Evolutionary conservation across 1,140 invertebrate genomes (phyloP).

Genomic region (Coptotermes formosanus): DNA sequence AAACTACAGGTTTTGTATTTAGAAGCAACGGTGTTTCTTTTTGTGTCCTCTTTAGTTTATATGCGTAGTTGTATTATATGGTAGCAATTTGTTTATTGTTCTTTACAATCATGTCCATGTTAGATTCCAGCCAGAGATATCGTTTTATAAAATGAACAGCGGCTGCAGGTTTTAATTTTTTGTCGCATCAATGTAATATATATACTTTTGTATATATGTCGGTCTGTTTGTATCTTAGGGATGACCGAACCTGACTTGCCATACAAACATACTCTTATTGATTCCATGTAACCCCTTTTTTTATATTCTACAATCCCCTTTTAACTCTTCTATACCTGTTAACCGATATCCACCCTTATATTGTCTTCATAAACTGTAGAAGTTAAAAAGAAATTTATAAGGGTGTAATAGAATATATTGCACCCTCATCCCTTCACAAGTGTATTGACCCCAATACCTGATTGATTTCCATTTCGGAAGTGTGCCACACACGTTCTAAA

Average conservation of each 20-base stretch:
- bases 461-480: slow-evolving; percentile 12
- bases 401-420: slow-evolving; percentile 19
- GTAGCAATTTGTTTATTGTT: slow-evolving; percentile 17
- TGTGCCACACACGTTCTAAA: slow-evolving; percentile 4
- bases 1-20: not conserved
- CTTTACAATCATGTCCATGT: not conserved
- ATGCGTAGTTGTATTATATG: slow-evolving; percentile 8
- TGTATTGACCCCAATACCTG: not conserved
- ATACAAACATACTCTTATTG: not conserved
- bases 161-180: not conserved
- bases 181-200: not conserved
- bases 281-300: not conserved
- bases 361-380: slow-evolving; percentile 17
- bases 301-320: not conserved
- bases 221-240: not conserved
- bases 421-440: not conserved
- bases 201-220: not conserved
- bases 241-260: not conserved
- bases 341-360: slow-evolving; percentile 8
- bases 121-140: not conserved
- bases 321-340: slow-evolving; percentile 9
- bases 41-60: not conserved
- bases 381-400: slow-evolving; percentile 4
- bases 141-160: not conserved
- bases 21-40: not conserved